Base-by-base conservation (phyloP, 2,113 vertebrate genomes). In the Phalacrocorax pelagicus region DNA sequence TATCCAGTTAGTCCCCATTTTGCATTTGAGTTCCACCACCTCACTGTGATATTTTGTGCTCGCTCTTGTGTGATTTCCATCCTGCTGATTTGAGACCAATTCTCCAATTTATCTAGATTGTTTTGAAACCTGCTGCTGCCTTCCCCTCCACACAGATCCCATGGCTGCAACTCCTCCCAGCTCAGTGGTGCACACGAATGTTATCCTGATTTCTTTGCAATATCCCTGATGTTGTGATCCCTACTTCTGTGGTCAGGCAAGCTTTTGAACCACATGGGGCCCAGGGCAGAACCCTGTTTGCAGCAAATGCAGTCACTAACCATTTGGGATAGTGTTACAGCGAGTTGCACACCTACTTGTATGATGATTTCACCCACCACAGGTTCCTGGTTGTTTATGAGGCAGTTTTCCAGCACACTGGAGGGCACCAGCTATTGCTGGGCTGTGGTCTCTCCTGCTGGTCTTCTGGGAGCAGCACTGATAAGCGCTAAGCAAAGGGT, bases 81-180 rank as follows among this genome's bases (percentile, higher is more conserved):
- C 90, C 88, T 63, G 86, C 90, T 95, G 92, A 94, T 86, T 54
- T 81, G 74, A 97, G 85, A 95, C 79, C 49, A 88, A 7, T 88
- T 92, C 67, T 74, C 92, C 92, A 83, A 59, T 96, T 94, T 88
- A 83, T 90, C 82, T 63, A 29, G 47, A 90, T 81, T 62, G 57
- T 95, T 96, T 92, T 96, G 88, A 92, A 90, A 93, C 77, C 85
- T 72, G 65, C 57, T 83, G 67, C 40, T 47, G 82, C 75, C 46
- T 86, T 89, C 38, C 47, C 21, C 34, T 73, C 30, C 38, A 20
- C 40, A 11, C 58, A 86, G 71, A 87, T 62, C 57, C 49, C 42
- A 5, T 23, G 93, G 54, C 71, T 93, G 38, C 74, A 86, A 32
- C 63, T 93, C 82, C 86, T 96, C 79, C 72, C 82, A 90, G 75